Percentiles rank a stretch among this genome's conserved stretches.
Conservation (phyloP, 1,140 invertebrate genomes). For the Diprion similis region DNA sequence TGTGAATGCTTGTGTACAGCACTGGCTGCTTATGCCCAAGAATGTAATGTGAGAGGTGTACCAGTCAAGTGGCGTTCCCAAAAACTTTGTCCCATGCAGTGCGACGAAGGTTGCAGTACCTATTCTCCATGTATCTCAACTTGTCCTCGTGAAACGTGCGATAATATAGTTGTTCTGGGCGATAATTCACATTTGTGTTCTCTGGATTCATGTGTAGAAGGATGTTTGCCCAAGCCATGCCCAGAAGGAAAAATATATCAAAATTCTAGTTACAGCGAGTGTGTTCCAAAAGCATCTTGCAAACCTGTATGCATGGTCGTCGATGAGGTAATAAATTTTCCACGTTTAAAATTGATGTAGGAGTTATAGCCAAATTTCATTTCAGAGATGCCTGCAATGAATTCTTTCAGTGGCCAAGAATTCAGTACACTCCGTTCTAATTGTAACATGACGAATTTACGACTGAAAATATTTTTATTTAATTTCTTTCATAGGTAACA, state of each 20-base stretch:
- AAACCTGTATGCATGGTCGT: slow-evolving; percentile 74
- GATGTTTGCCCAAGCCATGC: slow-evolving; percentile 77
- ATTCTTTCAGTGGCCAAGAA: too few species aligned
- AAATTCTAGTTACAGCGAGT: slow-evolving; percentile 73
- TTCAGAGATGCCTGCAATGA: neutral
- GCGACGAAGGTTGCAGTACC: slow-evolving; percentile 77
- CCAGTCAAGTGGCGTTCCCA: slow-evolving; percentile 82
- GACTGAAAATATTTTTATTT: too few species aligned
- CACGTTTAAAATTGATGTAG: neutral
- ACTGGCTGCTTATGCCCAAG: slow-evolving; percentile 83
- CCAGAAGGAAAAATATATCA: slow-evolving; percentile 72
- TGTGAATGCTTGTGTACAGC: slow-evolving; percentile 91
- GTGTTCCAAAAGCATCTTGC: slow-evolving; percentile 76
- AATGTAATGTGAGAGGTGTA: slow-evolving; percentile 76
- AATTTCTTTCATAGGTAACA: slow-evolving; percentile 27
- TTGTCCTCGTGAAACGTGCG: slow-evolving; percentile 84
- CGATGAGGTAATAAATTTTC: slow-evolving; percentile 61
- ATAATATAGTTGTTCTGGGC: slow-evolving; percentile 73
- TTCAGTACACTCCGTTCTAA: too few species aligned
- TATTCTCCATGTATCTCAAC: slow-evolving; percentile 84
- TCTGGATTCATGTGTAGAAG: slow-evolving; percentile 80
- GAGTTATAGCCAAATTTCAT: neutral
- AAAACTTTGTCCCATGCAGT: slow-evolving; percentile 87
- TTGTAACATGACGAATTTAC: too few species aligned
- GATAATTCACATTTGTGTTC: slow-evolving; percentile 69